Percentiles rank a stretch among this genome's conserved stretches.
Conservation (phyloP, 2,113 vertebrate genomes). For the Gymnocephalus cernua region DNA sequence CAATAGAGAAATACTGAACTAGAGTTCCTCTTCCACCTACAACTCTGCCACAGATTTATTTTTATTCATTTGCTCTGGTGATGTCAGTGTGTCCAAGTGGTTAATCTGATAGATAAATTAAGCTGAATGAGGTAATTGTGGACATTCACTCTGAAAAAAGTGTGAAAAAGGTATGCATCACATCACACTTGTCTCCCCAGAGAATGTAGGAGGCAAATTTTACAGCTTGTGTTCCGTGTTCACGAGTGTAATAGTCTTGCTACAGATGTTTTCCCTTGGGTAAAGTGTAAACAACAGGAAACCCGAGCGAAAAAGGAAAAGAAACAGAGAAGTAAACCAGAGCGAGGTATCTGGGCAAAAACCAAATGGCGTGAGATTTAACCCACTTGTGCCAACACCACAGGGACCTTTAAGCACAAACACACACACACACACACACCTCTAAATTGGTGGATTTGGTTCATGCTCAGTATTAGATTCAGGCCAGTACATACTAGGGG, state of each 20-base stretch:
- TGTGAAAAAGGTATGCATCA: not conserved
- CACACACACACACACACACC: not conserved
- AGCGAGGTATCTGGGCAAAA: slow-evolving; percentile 5
- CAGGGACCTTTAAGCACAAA: slow-evolving; percentile 14
- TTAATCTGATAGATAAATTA: no score
- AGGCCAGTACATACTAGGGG: not conserved
- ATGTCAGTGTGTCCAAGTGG: not conserved
- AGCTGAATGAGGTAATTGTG: not conserved
- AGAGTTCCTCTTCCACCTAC: slow-evolving; percentile 1
- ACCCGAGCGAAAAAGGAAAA: not conserved
- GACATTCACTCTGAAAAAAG: not conserved
- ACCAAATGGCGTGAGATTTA: slow-evolving; percentile 29
- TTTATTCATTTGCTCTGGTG: not conserved
- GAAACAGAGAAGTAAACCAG: not conserved
- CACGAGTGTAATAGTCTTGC: slow-evolving; percentile 11
- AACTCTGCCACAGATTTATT: not conserved
- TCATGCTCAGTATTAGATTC: not conserved
- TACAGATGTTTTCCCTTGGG: slow-evolving; percentile 52
- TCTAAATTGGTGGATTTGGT: slow-evolving; percentile 18
- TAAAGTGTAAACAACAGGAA: slow-evolving; percentile 18
- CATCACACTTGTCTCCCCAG: slow-evolving; percentile 10
- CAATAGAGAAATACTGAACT: not conserved
- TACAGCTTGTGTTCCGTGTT: slow-evolving; percentile 15
- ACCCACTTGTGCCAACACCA: slow-evolving; percentile 12
- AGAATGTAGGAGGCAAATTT: not conserved